phyloP scores from a whole-genome alignment of 2,888 invertebrate species.

The Blera fallax region DNA sequence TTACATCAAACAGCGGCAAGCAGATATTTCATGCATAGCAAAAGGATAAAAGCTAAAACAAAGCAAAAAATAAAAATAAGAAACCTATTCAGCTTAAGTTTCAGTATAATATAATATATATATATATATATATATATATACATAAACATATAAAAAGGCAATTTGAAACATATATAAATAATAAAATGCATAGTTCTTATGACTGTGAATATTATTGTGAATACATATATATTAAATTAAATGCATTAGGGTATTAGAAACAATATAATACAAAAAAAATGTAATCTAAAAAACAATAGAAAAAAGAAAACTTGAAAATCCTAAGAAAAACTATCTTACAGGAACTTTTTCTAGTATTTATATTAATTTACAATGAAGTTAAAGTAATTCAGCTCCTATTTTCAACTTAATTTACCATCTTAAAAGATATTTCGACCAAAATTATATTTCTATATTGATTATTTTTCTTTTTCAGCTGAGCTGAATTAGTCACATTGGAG shows the following conservation, averaged over 20 bases:
- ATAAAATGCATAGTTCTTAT: conserved; percentile 74
- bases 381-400: conserved; percentile 55
- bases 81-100: conserved; percentile 65
- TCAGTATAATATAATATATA: conserved; percentile 29
- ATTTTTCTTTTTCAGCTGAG: conserved; percentile 37
- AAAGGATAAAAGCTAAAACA: conserved; percentile 27
- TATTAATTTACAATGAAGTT: conserved; percentile 59
- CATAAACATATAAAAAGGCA: conserved; percentile 29
- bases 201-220: conserved; percentile 74
- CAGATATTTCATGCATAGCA: conserved; percentile 61
- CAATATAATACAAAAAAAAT: conserved; percentile 47
- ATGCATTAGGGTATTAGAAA: conserved; percentile 55
- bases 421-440: conserved; percentile 60
- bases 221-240: conserved; percentile 62
- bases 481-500: conserved; percentile 49
- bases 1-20: conserved; percentile 50
- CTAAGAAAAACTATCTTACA: conserved; percentile 70
- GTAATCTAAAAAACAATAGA: conserved; percentile 42
- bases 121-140: background rate
- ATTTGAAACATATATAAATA: conserved; percentile 53
- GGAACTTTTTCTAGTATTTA: conserved; percentile 70
- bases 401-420: conserved; percentile 12
- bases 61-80: conserved; percentile 12
- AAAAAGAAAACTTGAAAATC: conserved; percentile 56
- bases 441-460: conserved; percentile 7